Conservation (phyloP, 2,797 vertebrate genomes). For the Gadopsis marmoratus region DNA sequence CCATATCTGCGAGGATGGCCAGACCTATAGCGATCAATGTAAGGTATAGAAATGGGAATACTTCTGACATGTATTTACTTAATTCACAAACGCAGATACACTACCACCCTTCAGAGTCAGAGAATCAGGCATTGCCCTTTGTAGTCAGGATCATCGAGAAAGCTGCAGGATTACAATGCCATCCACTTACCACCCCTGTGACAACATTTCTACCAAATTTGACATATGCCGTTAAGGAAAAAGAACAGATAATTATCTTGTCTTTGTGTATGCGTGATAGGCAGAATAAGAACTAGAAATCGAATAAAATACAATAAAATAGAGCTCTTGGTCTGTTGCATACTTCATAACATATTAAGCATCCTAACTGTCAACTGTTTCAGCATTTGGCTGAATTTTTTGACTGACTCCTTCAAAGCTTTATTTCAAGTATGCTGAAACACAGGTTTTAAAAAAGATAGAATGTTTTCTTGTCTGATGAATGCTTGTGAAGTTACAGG, state of each 20-base stretch:
- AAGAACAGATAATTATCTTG: neutral
- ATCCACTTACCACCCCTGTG: neutral
- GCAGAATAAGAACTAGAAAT: neutral
- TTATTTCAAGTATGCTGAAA: neutral
- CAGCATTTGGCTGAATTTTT: neutral
- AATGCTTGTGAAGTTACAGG: neutral
- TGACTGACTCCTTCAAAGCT: neutral
- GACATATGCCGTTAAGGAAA: conserved; percentile 17
- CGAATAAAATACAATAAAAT: neutral
- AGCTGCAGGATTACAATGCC: conserved; percentile 14
- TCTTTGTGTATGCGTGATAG: neutral
- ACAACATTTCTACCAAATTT: conserved; percentile 34
- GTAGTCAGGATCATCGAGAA: conserved; percentile 25
- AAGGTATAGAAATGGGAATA: conserved; percentile 8
- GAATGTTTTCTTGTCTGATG: neutral
- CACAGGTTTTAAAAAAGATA: neutral
- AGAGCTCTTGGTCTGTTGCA: neutral
- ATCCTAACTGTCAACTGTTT: neutral
- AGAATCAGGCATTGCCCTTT: conserved; percentile 18
- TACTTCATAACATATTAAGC: neutral
- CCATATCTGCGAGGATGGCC: conserved; percentile 18
- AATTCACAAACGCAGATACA: conserved; percentile 1
- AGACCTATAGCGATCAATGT: conserved; percentile 3
- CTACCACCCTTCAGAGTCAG: conserved; percentile 15
- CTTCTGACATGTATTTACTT: conserved; percentile 6